A percentile compares a stretch with the other conserved stretches of the same genome.
Conservation (phyloP, 2,113 vertebrate genomes). For the Forbesichthys papilliferus region DNA sequence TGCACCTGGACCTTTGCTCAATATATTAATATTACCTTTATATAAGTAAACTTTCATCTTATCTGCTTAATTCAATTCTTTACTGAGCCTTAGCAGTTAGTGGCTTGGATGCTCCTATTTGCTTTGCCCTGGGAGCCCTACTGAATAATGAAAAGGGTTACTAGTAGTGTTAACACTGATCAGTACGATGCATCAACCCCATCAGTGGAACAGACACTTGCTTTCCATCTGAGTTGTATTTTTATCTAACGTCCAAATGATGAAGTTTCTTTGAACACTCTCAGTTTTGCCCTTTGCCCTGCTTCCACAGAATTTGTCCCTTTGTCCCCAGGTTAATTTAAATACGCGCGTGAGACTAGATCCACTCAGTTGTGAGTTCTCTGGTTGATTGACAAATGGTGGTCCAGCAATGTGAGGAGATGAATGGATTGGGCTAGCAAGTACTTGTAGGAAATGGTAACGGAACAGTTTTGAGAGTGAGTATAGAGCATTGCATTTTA, state of each 20-base stretch:
- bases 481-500: no score
- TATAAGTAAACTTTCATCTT: no score
- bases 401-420: background rate
- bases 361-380: background rate
- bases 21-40: constrained; percentile 1
- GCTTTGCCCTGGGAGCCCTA: constrained; percentile 17
- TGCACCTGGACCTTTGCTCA: no score
- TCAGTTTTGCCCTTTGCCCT: background rate
- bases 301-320: background rate
- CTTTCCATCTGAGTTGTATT: background rate
- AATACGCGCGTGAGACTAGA: background rate
- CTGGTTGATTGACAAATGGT: background rate
- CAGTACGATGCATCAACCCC: constrained; percentile 35
- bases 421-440: background rate
- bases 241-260: background rate
- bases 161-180: constrained; percentile 40
- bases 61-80: background rate
- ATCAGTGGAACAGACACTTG: constrained; percentile 16
- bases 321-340: background rate
- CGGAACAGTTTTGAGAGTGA: background rate
- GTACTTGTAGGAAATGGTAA: background rate
- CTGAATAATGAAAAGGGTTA: constrained; percentile 47
- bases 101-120: constrained; percentile 27
- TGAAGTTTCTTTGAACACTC: constrained; percentile 1
- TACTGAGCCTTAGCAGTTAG: constrained; percentile 12